These are phyloP conservation scores for Centrocercus urophasianus DNA, from an alignment of 2,113 vertebrate genomes.

Conservation along the genomic window DNA sequence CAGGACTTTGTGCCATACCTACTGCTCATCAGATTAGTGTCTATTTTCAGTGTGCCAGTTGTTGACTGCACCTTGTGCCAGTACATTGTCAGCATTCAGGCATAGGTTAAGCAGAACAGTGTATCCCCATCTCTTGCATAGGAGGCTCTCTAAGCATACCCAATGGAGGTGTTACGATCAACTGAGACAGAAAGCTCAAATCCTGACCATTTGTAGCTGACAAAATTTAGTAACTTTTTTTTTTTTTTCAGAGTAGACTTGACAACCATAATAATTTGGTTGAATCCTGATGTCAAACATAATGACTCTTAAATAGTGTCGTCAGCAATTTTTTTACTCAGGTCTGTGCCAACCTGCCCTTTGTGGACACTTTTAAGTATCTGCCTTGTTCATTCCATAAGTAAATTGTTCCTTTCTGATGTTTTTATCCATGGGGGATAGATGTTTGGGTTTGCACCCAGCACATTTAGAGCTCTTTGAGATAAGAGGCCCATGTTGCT, in stretches of 20 bases:
- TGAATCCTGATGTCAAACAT: neutral
- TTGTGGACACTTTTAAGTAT: neutral
- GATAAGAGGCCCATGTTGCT: neutral
- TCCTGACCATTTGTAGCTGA: neutral
- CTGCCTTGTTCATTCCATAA: slow-evolving; percentile 1
- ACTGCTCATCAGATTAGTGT: slow-evolving; percentile 57
- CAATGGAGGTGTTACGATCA: neutral
- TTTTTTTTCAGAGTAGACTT: neutral
- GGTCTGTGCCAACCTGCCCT: neutral
- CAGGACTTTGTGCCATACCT: neutral
- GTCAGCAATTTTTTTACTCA: neutral
- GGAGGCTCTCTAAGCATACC: neutral
- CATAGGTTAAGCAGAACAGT: neutral
- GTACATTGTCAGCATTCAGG: slow-evolving; percentile 67
- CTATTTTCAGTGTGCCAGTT: slow-evolving; percentile 68
- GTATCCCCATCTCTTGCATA: neutral
- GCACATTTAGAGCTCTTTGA: neutral
- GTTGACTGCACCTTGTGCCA: slow-evolving; percentile 36
- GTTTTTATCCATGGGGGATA: neutral
- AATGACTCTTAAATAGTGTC: neutral
- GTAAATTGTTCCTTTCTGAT: slow-evolving; percentile 15
- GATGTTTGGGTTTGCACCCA: neutral
- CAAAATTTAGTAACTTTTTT: slow-evolving; percentile 1
- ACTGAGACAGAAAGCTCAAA: neutral
- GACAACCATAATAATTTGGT: neutral